Conservation (phyloP, 1,140 invertebrate genomes). For the Planococcus citri region DNA sequence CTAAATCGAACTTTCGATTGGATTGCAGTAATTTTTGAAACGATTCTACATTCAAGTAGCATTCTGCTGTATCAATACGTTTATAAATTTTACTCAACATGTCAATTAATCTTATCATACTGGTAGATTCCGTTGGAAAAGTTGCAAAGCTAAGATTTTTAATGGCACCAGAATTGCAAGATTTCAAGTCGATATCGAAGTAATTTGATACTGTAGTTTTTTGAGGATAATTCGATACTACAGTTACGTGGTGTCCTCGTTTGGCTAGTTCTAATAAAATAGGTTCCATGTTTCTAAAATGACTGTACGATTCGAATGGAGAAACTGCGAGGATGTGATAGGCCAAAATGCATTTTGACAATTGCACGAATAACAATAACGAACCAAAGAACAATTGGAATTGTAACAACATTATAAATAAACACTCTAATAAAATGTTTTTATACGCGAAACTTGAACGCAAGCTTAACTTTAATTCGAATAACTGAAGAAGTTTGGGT, state of each 20-base stretch:
- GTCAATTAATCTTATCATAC: background rate
- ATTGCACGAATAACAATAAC: background rate
- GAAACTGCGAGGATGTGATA: constrained; percentile 30
- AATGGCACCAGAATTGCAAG: background rate
- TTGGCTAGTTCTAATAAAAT: constrained; percentile 30
- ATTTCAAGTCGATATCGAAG: background rate
- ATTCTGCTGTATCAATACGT: background rate
- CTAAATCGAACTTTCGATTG: background rate
- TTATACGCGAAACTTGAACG: too few species aligned
- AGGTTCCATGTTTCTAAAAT: constrained; percentile 32
- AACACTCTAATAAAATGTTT: too few species aligned
- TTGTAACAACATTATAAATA: too few species aligned
- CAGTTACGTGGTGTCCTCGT: constrained; percentile 31
- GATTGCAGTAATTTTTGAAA: background rate
- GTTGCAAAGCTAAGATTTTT: background rate
- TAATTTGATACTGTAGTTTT: constrained; percentile 37
- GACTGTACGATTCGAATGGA: constrained; percentile 31
- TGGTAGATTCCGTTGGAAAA: background rate
- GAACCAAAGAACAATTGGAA: background rate
- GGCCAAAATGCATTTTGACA: background rate
- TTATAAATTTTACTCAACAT: background rate
- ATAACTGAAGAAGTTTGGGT: too few species aligned
- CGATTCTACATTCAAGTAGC: background rate
- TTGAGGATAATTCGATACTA: constrained; percentile 35
- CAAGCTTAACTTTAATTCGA: too few species aligned